phyloP scores from a whole-genome alignment of 1,140 invertebrate genomes.

The Daktulosphaira vitifoliae region DNA sequence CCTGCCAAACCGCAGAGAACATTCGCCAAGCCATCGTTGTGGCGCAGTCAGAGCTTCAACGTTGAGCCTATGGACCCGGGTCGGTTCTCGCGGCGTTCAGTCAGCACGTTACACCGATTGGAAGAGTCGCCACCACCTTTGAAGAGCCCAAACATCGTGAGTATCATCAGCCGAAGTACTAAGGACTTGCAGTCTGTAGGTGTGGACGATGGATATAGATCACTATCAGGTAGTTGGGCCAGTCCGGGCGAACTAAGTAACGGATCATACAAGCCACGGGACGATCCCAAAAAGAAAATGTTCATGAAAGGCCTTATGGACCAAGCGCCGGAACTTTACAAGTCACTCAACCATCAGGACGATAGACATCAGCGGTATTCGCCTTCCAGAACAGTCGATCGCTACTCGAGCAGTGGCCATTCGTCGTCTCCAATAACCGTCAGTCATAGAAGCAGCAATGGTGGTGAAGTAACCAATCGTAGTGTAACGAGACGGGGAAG shows the following conservation, averaged over 20 bases:
- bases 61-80: conserved; percentile 49
- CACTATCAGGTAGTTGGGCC: conserved; percentile 13
- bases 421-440: conserved; percentile 41
- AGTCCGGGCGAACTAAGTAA: conserved; percentile 14
- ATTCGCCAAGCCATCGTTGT: conserved; percentile 57
- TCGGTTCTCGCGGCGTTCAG: conserved; percentile 36
- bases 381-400: conserved; percentile 38
- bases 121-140: conserved; percentile 61
- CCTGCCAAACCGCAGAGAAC: conserved; percentile 64
- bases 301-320: conserved; percentile 63
- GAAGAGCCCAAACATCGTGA: conserved; percentile 73
- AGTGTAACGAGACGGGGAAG: conserved; percentile 50
- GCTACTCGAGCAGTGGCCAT: conserved; percentile 33
- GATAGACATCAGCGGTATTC: conserved; percentile 40
- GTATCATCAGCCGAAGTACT: conserved; percentile 64
- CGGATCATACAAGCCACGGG: neutral
- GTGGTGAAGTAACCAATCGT: conserved; percentile 34
- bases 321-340: conserved; percentile 64
- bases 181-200: conserved; percentile 51
- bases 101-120: conserved; percentile 51
- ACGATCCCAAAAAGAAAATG: conserved; percentile 44
- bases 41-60: conserved; percentile 76
- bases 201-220: conserved; percentile 42
- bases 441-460: conserved; percentile 31
- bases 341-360: conserved; percentile 57